These are phyloP conservation scores for Anarrhichthys ocellatus DNA, from an alignment of 2,113 vertebrate genomes.

Conservation along the genomic window DNA sequence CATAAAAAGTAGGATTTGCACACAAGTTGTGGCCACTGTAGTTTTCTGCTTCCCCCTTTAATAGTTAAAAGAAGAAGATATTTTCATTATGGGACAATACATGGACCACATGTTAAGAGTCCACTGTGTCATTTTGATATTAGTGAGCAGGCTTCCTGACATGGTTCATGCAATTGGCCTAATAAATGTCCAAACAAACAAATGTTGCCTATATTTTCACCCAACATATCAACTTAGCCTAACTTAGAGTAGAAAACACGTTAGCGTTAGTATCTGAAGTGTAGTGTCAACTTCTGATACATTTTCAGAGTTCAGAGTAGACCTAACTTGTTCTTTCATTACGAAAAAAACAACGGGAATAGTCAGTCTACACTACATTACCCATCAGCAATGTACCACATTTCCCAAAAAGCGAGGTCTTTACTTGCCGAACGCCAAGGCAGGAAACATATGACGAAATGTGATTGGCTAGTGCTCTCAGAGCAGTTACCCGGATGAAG, in stretches of 20 bases:
- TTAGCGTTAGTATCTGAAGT: background rate
- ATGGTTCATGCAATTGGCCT: background rate
- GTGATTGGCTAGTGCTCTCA: conserved; percentile 19
- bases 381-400: conserved; percentile 15
- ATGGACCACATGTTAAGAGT: background rate
- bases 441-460: conserved; percentile 9
- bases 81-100: background rate
- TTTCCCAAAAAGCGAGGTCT: conserved; percentile 41
- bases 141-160: background rate
- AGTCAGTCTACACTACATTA: conserved; percentile 54
- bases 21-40: background rate
- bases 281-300: background rate
- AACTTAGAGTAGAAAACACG: too few species aligned
- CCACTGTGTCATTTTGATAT: background rate
- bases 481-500: conserved; percentile 56
- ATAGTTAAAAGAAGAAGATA: background rate
- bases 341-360: background rate
- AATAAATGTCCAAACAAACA: background rate
- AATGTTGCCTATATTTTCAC: background rate
- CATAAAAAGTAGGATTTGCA: background rate
- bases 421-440: conserved; percentile 4
- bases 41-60: background rate
- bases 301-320: background rate
- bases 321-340: background rate
- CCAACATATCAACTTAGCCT: background rate